These are phyloP conservation scores for Rhinogobio ventralis DNA, from an alignment of 2,797 vertebrate species.

Conservation along the genomic window DNA sequence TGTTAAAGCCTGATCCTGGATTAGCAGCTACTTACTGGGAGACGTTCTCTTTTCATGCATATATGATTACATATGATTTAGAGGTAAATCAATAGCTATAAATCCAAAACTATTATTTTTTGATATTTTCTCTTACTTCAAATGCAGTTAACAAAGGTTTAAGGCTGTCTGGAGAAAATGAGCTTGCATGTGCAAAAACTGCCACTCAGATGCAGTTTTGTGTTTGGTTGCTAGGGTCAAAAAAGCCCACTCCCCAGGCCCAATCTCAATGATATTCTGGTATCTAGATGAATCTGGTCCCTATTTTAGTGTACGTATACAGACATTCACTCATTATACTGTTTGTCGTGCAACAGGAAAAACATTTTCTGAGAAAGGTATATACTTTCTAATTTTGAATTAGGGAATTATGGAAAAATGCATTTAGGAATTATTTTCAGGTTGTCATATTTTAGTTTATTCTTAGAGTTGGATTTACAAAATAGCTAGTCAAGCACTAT, in stretches of 20 bases:
- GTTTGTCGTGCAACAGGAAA: not conserved
- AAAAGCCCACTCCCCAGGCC: not conserved
- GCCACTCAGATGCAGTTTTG: not conserved
- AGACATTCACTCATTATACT: not conserved
- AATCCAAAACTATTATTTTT: not conserved
- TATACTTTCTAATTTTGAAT: not conserved
- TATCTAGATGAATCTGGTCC: not conserved
- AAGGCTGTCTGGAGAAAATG: not conserved
- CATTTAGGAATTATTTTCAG: not conserved
- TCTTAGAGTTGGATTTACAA: not conserved
- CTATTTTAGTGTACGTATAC: not conserved
- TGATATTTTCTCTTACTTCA: too few relatives aligned
- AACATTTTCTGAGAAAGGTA: not conserved
- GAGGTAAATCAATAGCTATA: not conserved
- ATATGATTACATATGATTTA: not conserved
- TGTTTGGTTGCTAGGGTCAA: not conserved
- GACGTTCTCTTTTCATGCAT: not conserved
- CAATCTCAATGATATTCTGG: not conserved
- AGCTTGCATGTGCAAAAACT: not conserved
- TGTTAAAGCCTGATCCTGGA: not conserved
- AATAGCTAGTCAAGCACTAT: not conserved
- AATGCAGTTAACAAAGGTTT: not conserved
- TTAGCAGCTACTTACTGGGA: not conserved
- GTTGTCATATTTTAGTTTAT: not conserved
- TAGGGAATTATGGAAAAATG: not conserved